Percentiles rank a stretch among this genome's conserved stretches.
These are phyloP conservation scores for Pelochelys cantorii DNA, from an alignment of 2,797 vertebrate genomes.

Conservation along the genomic window DNA sequence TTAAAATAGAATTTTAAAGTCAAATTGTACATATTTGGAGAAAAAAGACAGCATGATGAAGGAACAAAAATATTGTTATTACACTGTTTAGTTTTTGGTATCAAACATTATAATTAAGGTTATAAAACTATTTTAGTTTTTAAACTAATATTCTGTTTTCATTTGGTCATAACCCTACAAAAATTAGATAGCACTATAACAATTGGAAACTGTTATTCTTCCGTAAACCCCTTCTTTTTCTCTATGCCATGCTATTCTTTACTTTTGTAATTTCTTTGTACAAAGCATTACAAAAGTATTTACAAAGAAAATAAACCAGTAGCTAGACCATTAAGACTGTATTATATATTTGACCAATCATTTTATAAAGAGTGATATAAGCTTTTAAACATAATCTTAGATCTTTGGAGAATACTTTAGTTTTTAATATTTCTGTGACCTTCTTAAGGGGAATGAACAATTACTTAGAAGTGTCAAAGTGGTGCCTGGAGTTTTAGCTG, in stretches of 20 bases:
- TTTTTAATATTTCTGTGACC: constrained; percentile 86
- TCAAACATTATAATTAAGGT: background rate
- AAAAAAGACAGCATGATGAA: background rate
- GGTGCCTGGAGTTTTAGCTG: constrained; percentile 83
- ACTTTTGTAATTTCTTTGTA: constrained; percentile 28
- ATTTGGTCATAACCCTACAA: background rate
- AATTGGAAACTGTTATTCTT: constrained; percentile 31
- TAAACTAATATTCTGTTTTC: constrained; percentile 18
- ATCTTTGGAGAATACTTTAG: constrained; percentile 82
- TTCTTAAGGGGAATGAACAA: constrained; percentile 82
- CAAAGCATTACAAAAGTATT: constrained; percentile 71
- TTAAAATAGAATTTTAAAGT: background rate
- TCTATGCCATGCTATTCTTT: constrained; percentile 48
- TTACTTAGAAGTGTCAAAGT: constrained; percentile 85
- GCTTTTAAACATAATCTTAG: constrained; percentile 79
- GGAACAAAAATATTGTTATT: constrained; percentile 4
- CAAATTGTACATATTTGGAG: background rate
- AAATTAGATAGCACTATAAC: background rate
- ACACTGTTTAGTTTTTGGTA: background rate
- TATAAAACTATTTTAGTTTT: constrained; percentile 25
- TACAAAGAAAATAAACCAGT: constrained; percentile 78
- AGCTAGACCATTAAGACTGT: constrained; percentile 76
- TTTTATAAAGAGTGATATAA: constrained; percentile 82
- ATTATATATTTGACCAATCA: constrained; percentile 83
- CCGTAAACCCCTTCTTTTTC: background rate